These are phyloP conservation scores for Apodemia hepburni DNA, from an alignment of 2,888 invertebrate species.

Conservation along the genomic window DNA sequence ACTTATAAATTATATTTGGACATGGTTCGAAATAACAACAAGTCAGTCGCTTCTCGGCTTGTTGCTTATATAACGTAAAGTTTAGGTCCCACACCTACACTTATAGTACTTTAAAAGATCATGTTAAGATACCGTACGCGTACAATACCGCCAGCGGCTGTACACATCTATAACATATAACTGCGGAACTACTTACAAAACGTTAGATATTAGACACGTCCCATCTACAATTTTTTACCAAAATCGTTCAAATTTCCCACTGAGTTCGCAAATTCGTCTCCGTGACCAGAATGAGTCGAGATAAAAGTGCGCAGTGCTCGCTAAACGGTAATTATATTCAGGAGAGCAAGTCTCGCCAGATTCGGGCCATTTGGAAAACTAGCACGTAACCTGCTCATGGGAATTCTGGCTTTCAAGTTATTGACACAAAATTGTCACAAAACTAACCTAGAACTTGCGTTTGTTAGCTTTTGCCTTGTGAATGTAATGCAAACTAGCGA, in stretches of 20 bases:
- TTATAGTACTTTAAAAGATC: no score
- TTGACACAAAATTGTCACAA: neutral
- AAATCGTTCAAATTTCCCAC: slow-evolving; percentile 7
- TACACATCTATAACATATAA: no score
- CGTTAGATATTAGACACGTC: neutral
- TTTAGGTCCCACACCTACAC: no score
- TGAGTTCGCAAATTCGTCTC: slow-evolving; percentile 14
- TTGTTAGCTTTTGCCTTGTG: neutral
- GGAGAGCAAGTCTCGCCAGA: neutral
- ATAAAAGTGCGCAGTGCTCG: neutral
- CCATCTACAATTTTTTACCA: neutral
- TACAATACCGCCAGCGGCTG: neutral
- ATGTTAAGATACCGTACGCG: neutral
- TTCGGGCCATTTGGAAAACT: slow-evolving; percentile 1
- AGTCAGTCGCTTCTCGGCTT: neutral
- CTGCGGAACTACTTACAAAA: neutral
- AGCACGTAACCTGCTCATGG: neutral
- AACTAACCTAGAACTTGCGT: neutral
- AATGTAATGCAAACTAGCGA: no score
- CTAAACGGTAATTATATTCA: slow-evolving; percentile 13
- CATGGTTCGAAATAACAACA: neutral
- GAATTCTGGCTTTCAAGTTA: neutral
- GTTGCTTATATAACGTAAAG: neutral
- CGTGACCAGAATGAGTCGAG: slow-evolving; percentile 19
- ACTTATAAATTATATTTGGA: no score